These are phyloP conservation scores for Heterodera schachtii DNA, from an alignment of 1,140 invertebrate genomes.

Conservation along the genomic window DNA sequence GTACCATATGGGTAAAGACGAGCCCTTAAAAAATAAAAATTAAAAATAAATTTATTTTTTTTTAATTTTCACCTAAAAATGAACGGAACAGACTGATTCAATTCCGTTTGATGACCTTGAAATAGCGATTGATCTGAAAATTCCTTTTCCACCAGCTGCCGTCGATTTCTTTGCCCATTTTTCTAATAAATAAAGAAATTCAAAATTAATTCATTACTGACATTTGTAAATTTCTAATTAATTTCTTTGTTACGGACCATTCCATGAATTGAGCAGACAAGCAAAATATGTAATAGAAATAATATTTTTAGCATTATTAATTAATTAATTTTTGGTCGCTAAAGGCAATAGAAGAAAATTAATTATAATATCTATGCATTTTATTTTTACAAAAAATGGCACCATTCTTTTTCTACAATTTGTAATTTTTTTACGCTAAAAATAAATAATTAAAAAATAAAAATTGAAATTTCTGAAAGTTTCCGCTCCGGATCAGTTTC, in stretches of 20 bases:
- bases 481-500: background rate
- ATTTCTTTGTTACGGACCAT: background rate
- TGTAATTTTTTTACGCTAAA: background rate
- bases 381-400: background rate
- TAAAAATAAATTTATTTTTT: background rate
- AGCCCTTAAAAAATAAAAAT: conserved; percentile 24
- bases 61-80: background rate
- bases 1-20: conserved; percentile 58
- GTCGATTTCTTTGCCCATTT: background rate
- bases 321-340: background rate
- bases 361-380: background rate
- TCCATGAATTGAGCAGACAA: background rate
- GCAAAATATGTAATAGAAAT: background rate
- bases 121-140: background rate
- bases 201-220: background rate
- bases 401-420: background rate
- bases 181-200: background rate
- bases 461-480: background rate
- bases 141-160: background rate
- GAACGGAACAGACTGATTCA: conserved; percentile 8
- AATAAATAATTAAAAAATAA: too few relatives aligned
- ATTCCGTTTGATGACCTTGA: background rate
- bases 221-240: too few relatives aligned
- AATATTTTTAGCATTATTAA: conserved; percentile 8
- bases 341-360: background rate